Base-by-base conservation (phyloP, 2,888 invertebrate species). In the Agriopis aurantiaria region DNA sequence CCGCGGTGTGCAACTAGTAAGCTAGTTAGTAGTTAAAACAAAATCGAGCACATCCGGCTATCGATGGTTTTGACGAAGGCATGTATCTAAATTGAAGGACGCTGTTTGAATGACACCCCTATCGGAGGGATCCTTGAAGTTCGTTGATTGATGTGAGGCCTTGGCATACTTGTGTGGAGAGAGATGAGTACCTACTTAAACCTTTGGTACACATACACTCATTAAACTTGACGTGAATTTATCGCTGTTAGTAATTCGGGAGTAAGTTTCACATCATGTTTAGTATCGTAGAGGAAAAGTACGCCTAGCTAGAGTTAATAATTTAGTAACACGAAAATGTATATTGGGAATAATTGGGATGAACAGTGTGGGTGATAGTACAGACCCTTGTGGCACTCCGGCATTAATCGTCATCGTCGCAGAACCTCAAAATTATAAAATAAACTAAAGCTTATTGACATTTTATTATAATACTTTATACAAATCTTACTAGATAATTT, bases 121-220 rank as follows among this genome's bases (percentile, higher is more conserved):
- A 71, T 72, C 65, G 65, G 23, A n/a, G 46, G 62, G 43, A 65
- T 63, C 71, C 72, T 62, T 72, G 65, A 72, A 71, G 59, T 69
- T 72, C 53, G 55, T 57, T 72, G 74, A 74, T 74, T 72, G 72
- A 75, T 73, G 71, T 41, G 71, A 65, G 71, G 51, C 64, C 75
- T 73, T 68, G 74, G n/a, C 69, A 65, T 61, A 55, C 48, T 71
- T 49, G 60, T 64, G 45, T 58, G 23, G 12, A 43, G 43, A 41
- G 65, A 56, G 65, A 69, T 51, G 57, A 51, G 57, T 65, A 57
- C 65, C 61, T 65, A 51, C 65, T 65, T 65, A 51, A 65, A 61
- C 60, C 56, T 60, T 65, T 45, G 12, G 53, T 45, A 65, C 64
- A 68, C 53, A 64, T 45, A 68, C 53, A 17, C 40, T 64, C 55